Evolutionary conservation across 2,888 invertebrate genomes (phyloP).

Genomic region (Xiphydria camelus): DNA sequence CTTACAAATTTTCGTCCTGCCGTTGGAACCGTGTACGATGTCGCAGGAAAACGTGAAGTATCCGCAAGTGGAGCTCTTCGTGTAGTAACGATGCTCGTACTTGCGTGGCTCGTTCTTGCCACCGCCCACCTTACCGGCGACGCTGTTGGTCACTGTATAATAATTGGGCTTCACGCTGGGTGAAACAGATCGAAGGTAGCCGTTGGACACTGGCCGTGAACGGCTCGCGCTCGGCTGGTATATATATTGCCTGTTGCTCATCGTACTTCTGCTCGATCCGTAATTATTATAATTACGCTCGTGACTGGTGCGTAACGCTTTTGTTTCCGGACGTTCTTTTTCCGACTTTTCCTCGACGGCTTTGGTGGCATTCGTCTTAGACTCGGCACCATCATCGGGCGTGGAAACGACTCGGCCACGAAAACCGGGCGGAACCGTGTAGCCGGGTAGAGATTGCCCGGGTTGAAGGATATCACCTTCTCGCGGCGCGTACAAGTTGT

Average conservation of each 20-base stretch:
- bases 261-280: not conserved
- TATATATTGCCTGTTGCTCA: not conserved
- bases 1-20: constrained; percentile 78
- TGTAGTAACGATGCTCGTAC: constrained; percentile 74
- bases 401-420: constrained; percentile 69
- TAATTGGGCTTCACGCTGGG: constrained; percentile 58
- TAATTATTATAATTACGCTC: too few relatives aligned
- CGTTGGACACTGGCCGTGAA: constrained; percentile 5
- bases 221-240: not conserved
- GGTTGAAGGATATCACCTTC: constrained; percentile 67
- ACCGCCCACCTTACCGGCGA: constrained; percentile 69
- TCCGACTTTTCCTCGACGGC: constrained; percentile 45
- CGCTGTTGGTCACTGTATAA: constrained; percentile 79
- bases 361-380: constrained; percentile 39
- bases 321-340: constrained; percentile 45
- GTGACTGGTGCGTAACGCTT: constrained; percentile 32
- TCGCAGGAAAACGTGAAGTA: constrained; percentile 86
- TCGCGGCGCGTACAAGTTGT: too few relatives aligned
- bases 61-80: constrained; percentile 85
- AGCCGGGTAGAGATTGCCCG: constrained; percentile 70
- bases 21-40: constrained; percentile 75
- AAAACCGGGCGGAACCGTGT: constrained; percentile 70
- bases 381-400: constrained; percentile 65
- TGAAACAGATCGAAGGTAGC: constrained; percentile 8
- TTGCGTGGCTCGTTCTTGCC: constrained; percentile 62